Base-by-base conservation (phyloP, 2,797 vertebrate species). In the Triplophysa yarkandensis region DNA sequence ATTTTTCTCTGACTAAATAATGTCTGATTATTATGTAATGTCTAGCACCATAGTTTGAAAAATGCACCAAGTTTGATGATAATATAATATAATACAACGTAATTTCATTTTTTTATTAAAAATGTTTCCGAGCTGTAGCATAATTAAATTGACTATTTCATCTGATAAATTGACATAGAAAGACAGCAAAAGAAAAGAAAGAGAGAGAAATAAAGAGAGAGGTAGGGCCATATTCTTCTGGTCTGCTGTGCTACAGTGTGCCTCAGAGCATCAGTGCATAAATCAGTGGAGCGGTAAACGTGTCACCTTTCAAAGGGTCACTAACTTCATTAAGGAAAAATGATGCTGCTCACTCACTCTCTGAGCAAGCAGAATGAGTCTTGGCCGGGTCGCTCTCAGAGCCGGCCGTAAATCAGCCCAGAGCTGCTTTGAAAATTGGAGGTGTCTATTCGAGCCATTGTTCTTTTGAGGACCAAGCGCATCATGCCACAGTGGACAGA, bases 301-400 rank as follows among this genome's bases (percentile, higher is more conserved):
- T 92, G 91, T 92, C 91, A 92, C 89, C 91, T 91, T 92, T 93
- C 88, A 89, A 84, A 90, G 91, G 92, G 92, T 92, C 92, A 93
- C 89, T 91, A 90, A 91, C 90, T 93, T 93, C 91, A 92, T 93
- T 92, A 92, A 91, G 87, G 86, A 85, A 90, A 89, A 91, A 91
- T 89, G 84, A 90, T 88, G 89, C 86, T 65, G 83, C 88, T 88
- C 89, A 88, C 88, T 90, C 86, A 86, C 87, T 90, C 85, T 68
- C 89, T 83, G 85, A 88, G 88, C 84, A 85, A 73, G 84, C 83
- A 85, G 86, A 88, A 90, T 81, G 84, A 86, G 77, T 34, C 78
- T 27, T 48, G 81, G 86, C 87, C 87, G 87, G 85, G 87, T 81
- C 83, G 80, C 50, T 43, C 71, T 76, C 43, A 32, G 65, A 85